These are phyloP conservation scores for Scarus forsteni DNA, from an alignment of 2,797 vertebrate species.

Conservation along the genomic window DNA sequence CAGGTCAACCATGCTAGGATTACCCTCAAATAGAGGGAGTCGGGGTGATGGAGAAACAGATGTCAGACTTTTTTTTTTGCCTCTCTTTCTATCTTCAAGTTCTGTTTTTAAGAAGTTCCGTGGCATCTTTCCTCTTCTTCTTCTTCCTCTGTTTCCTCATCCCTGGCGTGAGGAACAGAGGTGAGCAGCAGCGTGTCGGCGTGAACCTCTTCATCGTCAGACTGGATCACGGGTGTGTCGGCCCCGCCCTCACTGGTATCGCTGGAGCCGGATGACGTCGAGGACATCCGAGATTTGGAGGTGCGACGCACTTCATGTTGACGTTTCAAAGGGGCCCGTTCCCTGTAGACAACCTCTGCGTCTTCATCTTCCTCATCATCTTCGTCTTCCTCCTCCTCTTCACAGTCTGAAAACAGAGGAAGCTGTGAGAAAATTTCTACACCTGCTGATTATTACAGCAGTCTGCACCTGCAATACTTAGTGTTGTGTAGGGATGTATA, in stretches of 20 bases:
- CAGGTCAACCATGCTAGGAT: conserved; percentile 52
- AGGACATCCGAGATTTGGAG: conserved; percentile 86
- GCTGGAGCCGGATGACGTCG: conserved; percentile 87
- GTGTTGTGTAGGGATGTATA: not conserved
- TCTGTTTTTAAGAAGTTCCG: conserved; percentile 49
- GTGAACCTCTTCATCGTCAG: conserved; percentile 89
- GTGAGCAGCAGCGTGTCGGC: conserved; percentile 83
- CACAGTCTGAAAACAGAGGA: conserved; percentile 53
- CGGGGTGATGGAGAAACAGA: conserved; percentile 5
- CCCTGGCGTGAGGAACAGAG: conserved; percentile 65
- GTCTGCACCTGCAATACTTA: not conserved
- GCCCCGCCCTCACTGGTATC: conserved; percentile 85
- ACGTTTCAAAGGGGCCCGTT: conserved; percentile 78
- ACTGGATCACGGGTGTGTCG: conserved; percentile 91
- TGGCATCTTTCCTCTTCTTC: conserved; percentile 64
- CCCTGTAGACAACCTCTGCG: conserved; percentile 78
- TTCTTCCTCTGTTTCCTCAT: conserved; percentile 80
- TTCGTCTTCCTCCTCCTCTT: conserved; percentile 71
- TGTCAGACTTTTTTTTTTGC: not conserved
- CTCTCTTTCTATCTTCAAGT: conserved; percentile 1
- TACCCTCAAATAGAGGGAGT: conserved; percentile 22
- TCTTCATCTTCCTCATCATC: conserved; percentile 74
- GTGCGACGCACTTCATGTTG: conserved; percentile 56
- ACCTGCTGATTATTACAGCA: not conserved
- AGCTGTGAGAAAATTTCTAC: conserved; percentile 12